These are phyloP conservation scores for Presbytis comata DNA, from an alignment of 2,797 vertebrate species.

Conservation along the genomic window DNA sequence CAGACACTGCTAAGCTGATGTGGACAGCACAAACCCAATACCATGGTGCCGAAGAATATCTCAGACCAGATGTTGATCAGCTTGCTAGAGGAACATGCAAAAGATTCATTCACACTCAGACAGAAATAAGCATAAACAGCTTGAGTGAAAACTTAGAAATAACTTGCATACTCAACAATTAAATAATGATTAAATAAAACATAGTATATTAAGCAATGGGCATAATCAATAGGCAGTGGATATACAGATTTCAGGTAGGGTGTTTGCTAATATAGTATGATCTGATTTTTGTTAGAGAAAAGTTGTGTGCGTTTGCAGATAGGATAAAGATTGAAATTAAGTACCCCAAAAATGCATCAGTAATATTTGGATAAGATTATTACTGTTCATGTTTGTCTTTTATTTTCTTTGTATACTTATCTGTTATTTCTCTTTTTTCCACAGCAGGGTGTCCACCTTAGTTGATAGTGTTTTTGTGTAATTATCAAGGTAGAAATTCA, in stretches of 20 bases:
- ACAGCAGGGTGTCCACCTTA: neutral
- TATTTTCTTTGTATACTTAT: constrained; percentile 5
- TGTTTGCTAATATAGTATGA: neutral
- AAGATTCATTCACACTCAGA: constrained; percentile 41
- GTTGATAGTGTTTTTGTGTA: neutral
- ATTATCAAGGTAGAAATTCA: constrained; percentile 25
- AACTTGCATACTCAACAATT: neutral
- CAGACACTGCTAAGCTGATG: neutral
- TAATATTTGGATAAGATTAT: neutral
- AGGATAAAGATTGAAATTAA: neutral
- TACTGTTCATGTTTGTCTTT: neutral
- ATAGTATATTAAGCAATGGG: neutral
- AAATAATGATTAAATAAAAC: constrained; percentile 10
- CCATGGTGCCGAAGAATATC: neutral
- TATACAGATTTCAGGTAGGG: neutral
- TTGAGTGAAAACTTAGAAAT: constrained; percentile 29
- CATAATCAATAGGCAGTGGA: neutral
- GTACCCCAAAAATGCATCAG: neutral
- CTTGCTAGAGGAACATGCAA: constrained; percentile 12
- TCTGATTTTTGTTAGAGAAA: neutral
- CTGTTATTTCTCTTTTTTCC: constrained; percentile 6
- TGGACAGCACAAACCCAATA: neutral
- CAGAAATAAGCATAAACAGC: constrained; percentile 11
- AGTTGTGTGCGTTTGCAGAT: neutral
- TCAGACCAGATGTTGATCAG: neutral